phyloP scores from a whole-genome alignment of 2,113 vertebrate species.

The Numida meleagris region DNA sequence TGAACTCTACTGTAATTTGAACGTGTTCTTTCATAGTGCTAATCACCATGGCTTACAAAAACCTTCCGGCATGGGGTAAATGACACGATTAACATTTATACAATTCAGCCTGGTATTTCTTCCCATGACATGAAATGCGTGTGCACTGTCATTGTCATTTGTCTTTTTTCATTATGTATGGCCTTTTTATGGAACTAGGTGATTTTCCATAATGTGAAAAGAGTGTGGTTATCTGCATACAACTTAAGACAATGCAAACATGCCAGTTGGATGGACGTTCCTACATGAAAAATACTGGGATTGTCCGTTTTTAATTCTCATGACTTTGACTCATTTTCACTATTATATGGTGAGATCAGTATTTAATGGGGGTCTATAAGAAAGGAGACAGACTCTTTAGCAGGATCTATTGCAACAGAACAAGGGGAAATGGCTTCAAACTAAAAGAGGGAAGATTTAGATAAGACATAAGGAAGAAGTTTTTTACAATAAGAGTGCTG shows the following conservation, averaged over 20 bases:
- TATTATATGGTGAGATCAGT: background rate
- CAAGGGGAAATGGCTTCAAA: too few species aligned
- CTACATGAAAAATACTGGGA: background rate
- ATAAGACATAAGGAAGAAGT: too few species aligned
- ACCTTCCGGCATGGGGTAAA: background rate
- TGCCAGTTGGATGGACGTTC: background rate
- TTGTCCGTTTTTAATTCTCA: background rate
- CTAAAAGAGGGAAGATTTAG: too few species aligned
- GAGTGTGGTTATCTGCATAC: background rate
- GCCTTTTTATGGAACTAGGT: background rate
- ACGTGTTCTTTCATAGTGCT: background rate
- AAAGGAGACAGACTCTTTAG: too few species aligned
- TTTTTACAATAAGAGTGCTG: too few species aligned
- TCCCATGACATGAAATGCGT: background rate
- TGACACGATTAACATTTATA: background rate
- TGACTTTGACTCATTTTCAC: background rate
- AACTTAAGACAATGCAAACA: accelerated
- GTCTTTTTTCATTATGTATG: background rate
- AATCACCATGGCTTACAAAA: background rate
- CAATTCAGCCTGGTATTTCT: background rate
- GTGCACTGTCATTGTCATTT: background rate
- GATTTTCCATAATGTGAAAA: background rate
- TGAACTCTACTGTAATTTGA: background rate
- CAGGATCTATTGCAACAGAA: too few species aligned
- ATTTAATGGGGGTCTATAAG: too few species aligned